Percentiles rank a stretch among this genome's conserved stretches.
These are phyloP conservation scores for Amblyteles armatorius DNA, from an alignment of 2,888 invertebrate genomes.

Conservation along the genomic window DNA sequence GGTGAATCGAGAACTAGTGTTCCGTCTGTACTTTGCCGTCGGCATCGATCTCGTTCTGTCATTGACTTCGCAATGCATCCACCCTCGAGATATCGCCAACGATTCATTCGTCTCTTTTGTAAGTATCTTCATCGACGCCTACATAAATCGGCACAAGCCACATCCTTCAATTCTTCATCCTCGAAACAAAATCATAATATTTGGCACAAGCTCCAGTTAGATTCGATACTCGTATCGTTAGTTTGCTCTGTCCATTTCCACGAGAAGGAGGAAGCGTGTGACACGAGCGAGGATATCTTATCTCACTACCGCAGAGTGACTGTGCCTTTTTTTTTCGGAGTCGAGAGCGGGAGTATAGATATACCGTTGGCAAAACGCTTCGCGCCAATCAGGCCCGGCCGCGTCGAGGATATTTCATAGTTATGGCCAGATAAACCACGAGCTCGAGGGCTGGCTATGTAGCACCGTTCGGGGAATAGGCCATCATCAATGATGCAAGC, in stretches of 20 bases:
- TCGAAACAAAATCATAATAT: too few relatives aligned
- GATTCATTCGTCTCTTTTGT: not conserved
- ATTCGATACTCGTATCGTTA: too few relatives aligned
- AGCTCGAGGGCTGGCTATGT: constrained; percentile 77
- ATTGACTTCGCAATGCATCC: not conserved
- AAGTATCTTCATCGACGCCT: not conserved
- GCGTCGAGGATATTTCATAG: constrained; percentile 81
- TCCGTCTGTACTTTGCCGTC: constrained; percentile 48
- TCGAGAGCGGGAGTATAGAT: constrained; percentile 68
- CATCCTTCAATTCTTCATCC: too few relatives aligned
- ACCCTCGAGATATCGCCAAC: constrained; percentile 15
- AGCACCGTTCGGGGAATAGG: constrained; percentile 82
- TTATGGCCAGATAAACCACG: constrained; percentile 83
- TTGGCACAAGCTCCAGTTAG: too few relatives aligned
- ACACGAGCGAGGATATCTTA: not conserved
- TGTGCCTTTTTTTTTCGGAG: not conserved
- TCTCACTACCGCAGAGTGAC: not conserved
- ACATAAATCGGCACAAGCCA: not conserved
- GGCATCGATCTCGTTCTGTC: constrained; percentile 74
- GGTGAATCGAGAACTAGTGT: constrained; percentile 65
- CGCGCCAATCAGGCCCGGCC: constrained; percentile 78
- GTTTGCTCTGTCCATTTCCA: too few relatives aligned
- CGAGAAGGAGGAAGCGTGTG: constrained; percentile 7
- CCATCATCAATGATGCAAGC: constrained; percentile 83
- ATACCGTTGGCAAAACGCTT: constrained; percentile 74